Evolutionary conservation across 2,113 vertebrate species (phyloP).

Genomic region (Neomonachus schauinslandi): DNA sequence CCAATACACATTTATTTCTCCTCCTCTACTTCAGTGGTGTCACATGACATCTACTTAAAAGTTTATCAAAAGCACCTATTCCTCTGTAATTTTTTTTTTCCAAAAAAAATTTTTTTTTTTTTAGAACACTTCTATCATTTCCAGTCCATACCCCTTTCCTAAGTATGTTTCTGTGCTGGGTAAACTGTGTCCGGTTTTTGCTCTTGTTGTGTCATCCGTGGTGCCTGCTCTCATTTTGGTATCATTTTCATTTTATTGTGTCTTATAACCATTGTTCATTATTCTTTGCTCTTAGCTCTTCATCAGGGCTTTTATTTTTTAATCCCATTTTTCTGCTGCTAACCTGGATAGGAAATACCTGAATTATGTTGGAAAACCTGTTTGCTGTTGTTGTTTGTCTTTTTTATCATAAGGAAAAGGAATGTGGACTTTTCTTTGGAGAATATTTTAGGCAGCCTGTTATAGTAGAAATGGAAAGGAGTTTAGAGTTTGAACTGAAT

Average conservation of each 20-base stretch:
- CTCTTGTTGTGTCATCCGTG: fast-evolving
- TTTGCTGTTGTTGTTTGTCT: not conserved
- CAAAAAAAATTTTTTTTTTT: not conserved
- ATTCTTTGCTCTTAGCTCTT: not conserved
- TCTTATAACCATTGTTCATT: not conserved
- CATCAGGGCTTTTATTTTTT: not conserved
- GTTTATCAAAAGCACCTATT: not conserved
- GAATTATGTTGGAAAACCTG: not conserved
- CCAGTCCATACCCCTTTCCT: not conserved
- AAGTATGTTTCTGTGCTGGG: not conserved
- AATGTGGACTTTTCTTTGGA: not conserved
- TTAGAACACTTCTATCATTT: not conserved
- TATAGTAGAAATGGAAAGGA: not conserved
- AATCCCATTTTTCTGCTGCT: not conserved
- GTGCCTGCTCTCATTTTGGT: not conserved
- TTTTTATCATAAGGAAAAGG: not conserved
- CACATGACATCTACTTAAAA: not conserved
- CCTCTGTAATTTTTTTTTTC: not conserved
- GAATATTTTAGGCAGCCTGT: not conserved
- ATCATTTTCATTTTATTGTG: not conserved
- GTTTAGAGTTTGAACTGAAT: not conserved
- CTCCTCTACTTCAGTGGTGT: not conserved
- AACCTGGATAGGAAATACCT: not conserved
- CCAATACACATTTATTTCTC: not conserved
- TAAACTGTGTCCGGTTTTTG: not conserved